phyloP scores from a whole-genome alignment of 2,797 vertebrate species.

The Micrastur ruficollis region DNA sequence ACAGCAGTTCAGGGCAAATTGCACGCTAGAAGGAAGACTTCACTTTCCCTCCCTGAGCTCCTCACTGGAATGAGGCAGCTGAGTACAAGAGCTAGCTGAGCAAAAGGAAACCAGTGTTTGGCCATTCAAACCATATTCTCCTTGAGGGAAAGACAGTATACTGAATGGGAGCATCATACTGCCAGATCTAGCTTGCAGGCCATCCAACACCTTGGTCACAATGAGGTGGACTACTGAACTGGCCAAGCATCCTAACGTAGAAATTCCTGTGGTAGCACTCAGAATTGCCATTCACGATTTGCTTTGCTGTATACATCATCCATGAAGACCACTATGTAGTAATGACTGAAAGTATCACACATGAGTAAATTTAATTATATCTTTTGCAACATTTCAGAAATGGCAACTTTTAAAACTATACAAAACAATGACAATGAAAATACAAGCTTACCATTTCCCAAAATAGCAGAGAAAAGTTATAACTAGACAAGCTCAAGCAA shows the following conservation, averaged over 20 bases:
- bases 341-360: neutral
- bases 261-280: neutral
- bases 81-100: neutral
- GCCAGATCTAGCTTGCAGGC: neutral
- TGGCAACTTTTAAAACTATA: neutral
- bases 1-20: neutral
- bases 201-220: neutral
- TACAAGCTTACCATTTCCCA: neutral
- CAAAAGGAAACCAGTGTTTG: neutral
- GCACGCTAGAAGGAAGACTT: neutral
- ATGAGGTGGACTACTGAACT: neutral
- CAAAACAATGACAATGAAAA: neutral
- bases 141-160: neutral
- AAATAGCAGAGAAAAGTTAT: neutral
- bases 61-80: neutral
- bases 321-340: neutral
- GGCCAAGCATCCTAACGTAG: neutral
- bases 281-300: neutral
- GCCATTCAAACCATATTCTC: neutral
- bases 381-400: neutral
- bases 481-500: neutral
- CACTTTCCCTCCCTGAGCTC: neutral
- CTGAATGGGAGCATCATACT: neutral
- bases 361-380: neutral
- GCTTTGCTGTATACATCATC: neutral